These are phyloP conservation scores for Papilio polyxenes DNA, from an alignment of 1,140 invertebrate species.

Conservation along the genomic window DNA sequence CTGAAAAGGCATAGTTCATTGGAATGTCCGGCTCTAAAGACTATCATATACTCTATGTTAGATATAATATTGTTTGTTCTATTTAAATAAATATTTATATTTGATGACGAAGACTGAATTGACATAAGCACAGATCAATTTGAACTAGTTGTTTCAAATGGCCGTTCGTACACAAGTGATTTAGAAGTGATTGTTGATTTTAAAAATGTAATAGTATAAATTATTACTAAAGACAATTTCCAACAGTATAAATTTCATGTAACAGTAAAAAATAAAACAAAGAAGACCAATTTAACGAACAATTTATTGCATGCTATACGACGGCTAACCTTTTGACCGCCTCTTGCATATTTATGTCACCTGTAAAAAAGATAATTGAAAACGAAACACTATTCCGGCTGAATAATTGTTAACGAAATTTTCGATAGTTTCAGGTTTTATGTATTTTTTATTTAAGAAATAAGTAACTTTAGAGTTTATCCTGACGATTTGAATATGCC, in stretches of 20 bases:
- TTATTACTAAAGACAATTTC: background rate
- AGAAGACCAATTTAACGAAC: background rate
- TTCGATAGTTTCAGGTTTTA: background rate
- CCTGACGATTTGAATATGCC: too few relatives aligned
- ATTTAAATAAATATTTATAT: too few relatives aligned
- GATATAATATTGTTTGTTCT: too few relatives aligned
- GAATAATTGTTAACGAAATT: background rate
- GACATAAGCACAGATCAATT: too few relatives aligned
- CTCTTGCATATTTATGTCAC: constrained; percentile 6
- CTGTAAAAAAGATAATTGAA: background rate
- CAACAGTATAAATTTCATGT: background rate
- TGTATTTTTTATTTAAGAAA: background rate
- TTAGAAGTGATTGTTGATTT: background rate
- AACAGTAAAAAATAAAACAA: background rate
- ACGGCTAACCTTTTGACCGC: constrained; percentile 16
- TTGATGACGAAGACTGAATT: too few relatives aligned
- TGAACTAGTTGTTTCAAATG: background rate
- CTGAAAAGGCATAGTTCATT: too few relatives aligned
- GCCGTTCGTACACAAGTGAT: too few relatives aligned
- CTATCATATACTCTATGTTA: too few relatives aligned
- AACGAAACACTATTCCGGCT: background rate
- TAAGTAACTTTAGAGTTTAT: background rate
- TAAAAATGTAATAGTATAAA: background rate
- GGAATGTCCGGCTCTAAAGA: too few relatives aligned
- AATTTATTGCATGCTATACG: background rate